These are phyloP conservation scores for Apodemia duryi DNA, from an alignment of 2,888 invertebrate genomes.

Conservation along the genomic window DNA sequence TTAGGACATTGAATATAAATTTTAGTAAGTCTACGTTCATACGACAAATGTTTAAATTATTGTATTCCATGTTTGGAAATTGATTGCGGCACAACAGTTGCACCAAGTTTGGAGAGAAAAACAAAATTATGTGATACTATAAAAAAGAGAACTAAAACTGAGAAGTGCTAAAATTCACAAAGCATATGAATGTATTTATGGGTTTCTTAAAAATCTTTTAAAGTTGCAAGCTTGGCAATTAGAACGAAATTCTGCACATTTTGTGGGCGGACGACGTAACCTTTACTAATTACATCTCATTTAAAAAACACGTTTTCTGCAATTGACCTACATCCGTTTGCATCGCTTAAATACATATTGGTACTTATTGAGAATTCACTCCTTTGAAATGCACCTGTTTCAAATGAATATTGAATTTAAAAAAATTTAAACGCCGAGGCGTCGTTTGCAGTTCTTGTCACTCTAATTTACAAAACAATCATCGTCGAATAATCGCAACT, in stretches of 20 bases:
- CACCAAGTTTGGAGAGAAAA: neutral
- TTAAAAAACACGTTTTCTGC: constrained; percentile 34
- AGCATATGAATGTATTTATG: neutral
- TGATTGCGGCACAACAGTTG: constrained; percentile 34
- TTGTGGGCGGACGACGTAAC: constrained; percentile 33
- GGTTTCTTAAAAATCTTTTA: constrained; percentile 8
- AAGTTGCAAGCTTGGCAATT: constrained; percentile 30
- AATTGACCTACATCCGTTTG: constrained; percentile 31
- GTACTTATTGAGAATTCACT: neutral
- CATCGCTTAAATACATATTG: constrained; percentile 18
- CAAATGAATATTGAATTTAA: no score
- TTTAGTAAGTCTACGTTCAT: constrained; percentile 25
- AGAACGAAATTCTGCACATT: constrained; percentile 33
- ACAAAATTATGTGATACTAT: neutral
- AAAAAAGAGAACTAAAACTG: neutral
- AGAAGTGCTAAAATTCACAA: neutral
- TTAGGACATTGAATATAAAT: constrained; percentile 27
- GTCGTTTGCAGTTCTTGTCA: no score
- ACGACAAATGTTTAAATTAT: constrained; percentile 37
- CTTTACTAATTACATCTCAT: constrained; percentile 38
- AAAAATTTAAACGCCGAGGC: no score
- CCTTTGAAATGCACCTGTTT: no score
- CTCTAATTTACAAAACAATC: no score
- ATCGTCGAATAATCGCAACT: no score
- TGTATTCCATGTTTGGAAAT: constrained; percentile 35